These are phyloP conservation scores for Ferrisia virgata DNA, from an alignment of 2,888 invertebrate genomes.

Conservation along the genomic window DNA sequence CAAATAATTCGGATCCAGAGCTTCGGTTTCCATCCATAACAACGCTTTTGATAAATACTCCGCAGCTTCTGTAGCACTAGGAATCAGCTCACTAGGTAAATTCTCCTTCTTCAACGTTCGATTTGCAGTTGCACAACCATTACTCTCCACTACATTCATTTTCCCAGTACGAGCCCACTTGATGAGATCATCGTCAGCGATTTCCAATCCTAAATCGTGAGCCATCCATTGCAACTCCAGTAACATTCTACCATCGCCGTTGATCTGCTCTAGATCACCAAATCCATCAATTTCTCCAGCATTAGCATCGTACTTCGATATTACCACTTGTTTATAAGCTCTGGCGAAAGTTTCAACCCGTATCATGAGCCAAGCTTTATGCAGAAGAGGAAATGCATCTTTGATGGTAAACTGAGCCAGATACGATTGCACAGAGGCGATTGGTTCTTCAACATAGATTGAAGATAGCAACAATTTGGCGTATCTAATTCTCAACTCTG, in stretches of 20 bases:
- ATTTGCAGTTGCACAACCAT: constrained; percentile 47
- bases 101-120: neutral
- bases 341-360: constrained; percentile 55
- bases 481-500: constrained; percentile 54
- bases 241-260: constrained; percentile 50
- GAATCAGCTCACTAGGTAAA: constrained; percentile 49
- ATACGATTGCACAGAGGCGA: constrained; percentile 49
- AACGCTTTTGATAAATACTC: constrained; percentile 54
- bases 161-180: constrained; percentile 49
- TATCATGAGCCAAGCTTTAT: constrained; percentile 55
- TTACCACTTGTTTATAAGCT: constrained; percentile 51
- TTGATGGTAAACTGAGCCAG: constrained; percentile 53
- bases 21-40: constrained; percentile 57
- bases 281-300: neutral
- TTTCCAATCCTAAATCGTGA: constrained; percentile 52
- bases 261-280: constrained; percentile 45
- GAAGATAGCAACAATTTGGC: constrained; percentile 52
- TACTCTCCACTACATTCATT: constrained; percentile 32
- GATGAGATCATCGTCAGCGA: constrained; percentile 51
- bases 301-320: neutral
- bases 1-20: constrained; percentile 54
- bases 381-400: constrained; percentile 56
- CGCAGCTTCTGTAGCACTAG: constrained; percentile 54
- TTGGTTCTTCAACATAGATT: constrained; percentile 50
- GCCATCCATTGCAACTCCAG: constrained; percentile 52